phyloP scores from a whole-genome alignment of 1,140 invertebrate species.

The Sycophaga agraensis region DNA sequence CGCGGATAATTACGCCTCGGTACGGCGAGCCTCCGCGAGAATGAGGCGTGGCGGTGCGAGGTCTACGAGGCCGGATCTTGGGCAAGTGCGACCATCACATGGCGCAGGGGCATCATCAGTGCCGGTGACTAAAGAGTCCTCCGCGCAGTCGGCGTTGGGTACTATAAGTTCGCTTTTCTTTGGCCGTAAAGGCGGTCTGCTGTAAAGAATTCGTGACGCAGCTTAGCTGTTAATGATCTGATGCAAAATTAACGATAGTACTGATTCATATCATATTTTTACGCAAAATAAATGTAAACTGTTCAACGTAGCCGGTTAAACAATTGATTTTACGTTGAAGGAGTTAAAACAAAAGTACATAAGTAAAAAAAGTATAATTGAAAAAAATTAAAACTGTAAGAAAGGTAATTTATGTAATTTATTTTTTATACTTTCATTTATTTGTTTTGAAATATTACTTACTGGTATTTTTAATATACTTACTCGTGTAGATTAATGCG shows the following conservation, averaged over 20 bases:
- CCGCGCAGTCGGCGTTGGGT: conserved; percentile 67
- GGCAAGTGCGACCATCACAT: conserved; percentile 54
- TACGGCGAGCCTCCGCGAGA: conserved; percentile 36
- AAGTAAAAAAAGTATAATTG: no score
- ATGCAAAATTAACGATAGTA: not conserved
- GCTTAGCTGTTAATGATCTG: not conserved
- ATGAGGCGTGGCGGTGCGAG: conserved; percentile 49
- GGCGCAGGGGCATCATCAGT: not conserved
- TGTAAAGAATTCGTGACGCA: conserved; percentile 55
- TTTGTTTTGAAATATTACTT: no score
- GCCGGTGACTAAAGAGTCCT: conserved; percentile 44
- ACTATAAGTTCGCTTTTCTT: conserved; percentile 79
- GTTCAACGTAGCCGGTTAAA: not conserved
- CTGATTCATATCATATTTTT: not conserved
- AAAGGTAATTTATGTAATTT: no score
- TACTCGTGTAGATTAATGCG: no score
- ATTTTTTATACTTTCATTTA: no score
- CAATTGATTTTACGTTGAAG: no score
- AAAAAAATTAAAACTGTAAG: no score
- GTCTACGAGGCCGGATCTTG: conserved; percentile 62
- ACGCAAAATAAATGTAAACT: not conserved
- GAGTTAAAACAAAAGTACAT: no score
- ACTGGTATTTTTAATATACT: no score
- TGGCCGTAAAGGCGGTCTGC: conserved; percentile 78
- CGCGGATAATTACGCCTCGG: not conserved